Conservation (phyloP, 2,113 vertebrate species). For the Corythornis madagascariensis region DNA sequence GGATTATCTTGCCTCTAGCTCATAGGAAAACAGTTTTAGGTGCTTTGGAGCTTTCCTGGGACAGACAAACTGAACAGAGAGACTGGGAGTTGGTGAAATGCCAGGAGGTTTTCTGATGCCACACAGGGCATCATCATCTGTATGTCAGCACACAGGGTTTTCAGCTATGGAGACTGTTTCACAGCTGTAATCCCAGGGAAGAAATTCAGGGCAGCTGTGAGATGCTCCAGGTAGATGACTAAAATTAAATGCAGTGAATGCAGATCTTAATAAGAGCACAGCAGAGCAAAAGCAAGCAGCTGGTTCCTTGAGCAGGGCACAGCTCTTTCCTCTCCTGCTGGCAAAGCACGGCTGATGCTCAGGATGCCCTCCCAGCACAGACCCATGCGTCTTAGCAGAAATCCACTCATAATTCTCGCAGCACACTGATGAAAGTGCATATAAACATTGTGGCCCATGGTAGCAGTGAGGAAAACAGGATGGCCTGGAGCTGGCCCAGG, state of each 20-base stretch:
- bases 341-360: not conserved
- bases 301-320: not conserved
- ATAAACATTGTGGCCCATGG: accelerated
- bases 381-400: not conserved
- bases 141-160: accelerated
- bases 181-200: not conserved
- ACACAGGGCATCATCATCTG: accelerated
- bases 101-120: not conserved
- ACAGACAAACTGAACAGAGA: not conserved
- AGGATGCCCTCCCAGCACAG: not conserved
- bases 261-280: not conserved
- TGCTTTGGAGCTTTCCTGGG: not conserved
- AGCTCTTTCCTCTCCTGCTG: not conserved
- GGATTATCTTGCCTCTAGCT: not conserved
- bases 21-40: not conserved
- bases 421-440: not conserved
- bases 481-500: not conserved
- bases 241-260: not conserved
- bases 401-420: not conserved
- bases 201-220: not conserved
- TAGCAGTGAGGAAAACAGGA: not conserved
- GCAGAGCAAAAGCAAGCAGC: not conserved
- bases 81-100: not conserved
- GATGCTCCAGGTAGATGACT: not conserved
- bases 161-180: not conserved